Base-by-base conservation (phyloP, 2,797 vertebrate species). In the Ficedula albicollis region DNA sequence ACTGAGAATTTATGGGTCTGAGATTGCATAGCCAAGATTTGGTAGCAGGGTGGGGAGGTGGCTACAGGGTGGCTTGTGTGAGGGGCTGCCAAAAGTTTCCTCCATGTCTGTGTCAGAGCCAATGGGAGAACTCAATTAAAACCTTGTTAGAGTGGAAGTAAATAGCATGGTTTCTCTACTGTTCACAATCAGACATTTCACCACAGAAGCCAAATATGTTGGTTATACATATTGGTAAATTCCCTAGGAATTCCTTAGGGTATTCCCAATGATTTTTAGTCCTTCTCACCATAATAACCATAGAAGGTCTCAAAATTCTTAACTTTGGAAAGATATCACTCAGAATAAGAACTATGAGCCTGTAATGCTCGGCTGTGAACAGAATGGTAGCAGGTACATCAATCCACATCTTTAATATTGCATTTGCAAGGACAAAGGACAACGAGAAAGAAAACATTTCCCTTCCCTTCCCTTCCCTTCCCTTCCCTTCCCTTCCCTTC, bases 31-130 rank as follows among this genome's bases (percentile, higher is more conserved):
- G 23, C 7, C 19, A n/a, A 52, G n/a, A 38, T n/a, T 23, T 29
- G 16, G 27, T 17, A 76, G 39, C 0, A 0, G 27, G 3, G 27
- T n/a, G 3, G 4, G 3, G 10, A 5, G 6, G 10, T n/a, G 13
- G 39, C 11, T 76, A 12, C 38, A n/a, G 39, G 9, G 19, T 9
- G 9, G 5, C 10, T 67, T 59, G 23, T 25, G 15, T 60, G 29
- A 44, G 9, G 10, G 15, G 4, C 13, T 62, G 32, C 11, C 46
- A 70, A 38, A 60, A 44, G 17, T 18, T 62, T 51, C 5, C 29
- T 52, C 27, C 11, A 3, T 20, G 23, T 29, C 29, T 60, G 19
- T 60, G 13, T 29, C 72, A 46, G 19, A 68, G 23, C 6, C n/a
- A 32, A n/a, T 13, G 27, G 43, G 38, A 59, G 22, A 75, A 11